Base-by-base conservation (phyloP, 1,140 invertebrate species). In the Lerema accius region DNA sequence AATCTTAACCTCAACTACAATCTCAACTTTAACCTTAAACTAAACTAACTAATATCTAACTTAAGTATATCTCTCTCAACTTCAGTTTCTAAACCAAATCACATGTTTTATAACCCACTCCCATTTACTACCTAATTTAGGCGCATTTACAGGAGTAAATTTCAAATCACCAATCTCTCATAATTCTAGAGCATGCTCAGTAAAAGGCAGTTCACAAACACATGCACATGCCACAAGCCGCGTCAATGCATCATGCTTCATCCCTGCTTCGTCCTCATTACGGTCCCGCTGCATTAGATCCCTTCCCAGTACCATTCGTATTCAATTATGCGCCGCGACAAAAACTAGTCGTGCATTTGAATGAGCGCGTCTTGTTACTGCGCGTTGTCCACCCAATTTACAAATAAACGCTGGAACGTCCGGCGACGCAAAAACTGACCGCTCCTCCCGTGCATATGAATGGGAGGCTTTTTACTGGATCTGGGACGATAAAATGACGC, bases 351-450 rank as follows among this genome's bases (percentile, higher is more conserved):
- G 80, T 72, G 85, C 83, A 85, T 86, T 79, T 80, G 80, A 85
- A 88, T 88, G 84, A 58, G 78, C 69, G 72, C 69, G 71, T 42
- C 65, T 65, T 66, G 67, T 50, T 69, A 66, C 43, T 60, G 69
- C 66, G 56, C 71, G 68, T 61, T 67, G 37, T 23, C 65, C 78
- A 79, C 81, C 85, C 85, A 88, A 88, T 86, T 88, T 86, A 85
- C 84, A 89, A 85, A 86, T 86, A 86, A 84, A 83, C 84, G 78
- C 79, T 73, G 72, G 84, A 86, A 86, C 86, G 86, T 89, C 86
- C 86, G 84, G 80, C 79, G 63, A 46, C 9, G 78, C 82, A 89
- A 89, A 89, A 86, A 86, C 80, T 82, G 75, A 73, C 78, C 84
- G 77, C 79, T 63, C 78, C 69, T 73, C 68, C 78, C 62, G 82